These are phyloP conservation scores for Bagarius yarrelli DNA, from an alignment of 2,113 vertebrate genomes.

Conservation along the genomic window DNA sequence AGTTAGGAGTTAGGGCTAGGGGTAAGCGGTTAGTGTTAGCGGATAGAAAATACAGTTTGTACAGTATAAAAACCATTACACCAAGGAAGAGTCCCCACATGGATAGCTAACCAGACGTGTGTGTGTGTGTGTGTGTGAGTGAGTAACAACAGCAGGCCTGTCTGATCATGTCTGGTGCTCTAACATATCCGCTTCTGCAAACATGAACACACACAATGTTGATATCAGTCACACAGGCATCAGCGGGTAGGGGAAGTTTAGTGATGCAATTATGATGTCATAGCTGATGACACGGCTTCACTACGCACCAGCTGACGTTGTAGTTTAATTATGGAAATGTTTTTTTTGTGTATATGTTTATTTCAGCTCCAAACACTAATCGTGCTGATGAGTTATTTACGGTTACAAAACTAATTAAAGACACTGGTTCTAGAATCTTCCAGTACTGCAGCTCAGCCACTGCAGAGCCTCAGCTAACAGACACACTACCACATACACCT, in stretches of 20 bases:
- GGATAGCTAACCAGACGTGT: too few relatives aligned
- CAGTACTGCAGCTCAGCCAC: background rate
- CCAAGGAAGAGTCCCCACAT: too few relatives aligned
- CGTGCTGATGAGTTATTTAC: background rate
- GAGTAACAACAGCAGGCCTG: constrained; percentile 38
- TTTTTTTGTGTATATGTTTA: too few relatives aligned
- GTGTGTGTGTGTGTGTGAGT: constrained; percentile 23
- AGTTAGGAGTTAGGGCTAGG: too few relatives aligned
- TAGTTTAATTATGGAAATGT: too few relatives aligned
- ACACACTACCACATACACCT: background rate
- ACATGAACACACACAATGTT: background rate
- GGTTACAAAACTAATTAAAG: background rate
- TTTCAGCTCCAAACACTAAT: background rate
- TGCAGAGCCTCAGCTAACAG: background rate
- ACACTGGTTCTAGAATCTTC: background rate
- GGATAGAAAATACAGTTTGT: too few relatives aligned
- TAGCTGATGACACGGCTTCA: too few relatives aligned
- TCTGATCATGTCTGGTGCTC: constrained; percentile 42
- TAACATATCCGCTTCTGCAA: background rate
- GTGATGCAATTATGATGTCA: background rate
- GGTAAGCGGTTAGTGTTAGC: too few relatives aligned
- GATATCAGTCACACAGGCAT: background rate
- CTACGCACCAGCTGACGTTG: background rate
- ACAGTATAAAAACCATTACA: too few relatives aligned
- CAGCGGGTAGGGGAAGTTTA: too few relatives aligned